These are phyloP conservation scores for Trichonephila clavata DNA, from an alignment of 1,140 invertebrate genomes.

Conservation along the genomic window DNA sequence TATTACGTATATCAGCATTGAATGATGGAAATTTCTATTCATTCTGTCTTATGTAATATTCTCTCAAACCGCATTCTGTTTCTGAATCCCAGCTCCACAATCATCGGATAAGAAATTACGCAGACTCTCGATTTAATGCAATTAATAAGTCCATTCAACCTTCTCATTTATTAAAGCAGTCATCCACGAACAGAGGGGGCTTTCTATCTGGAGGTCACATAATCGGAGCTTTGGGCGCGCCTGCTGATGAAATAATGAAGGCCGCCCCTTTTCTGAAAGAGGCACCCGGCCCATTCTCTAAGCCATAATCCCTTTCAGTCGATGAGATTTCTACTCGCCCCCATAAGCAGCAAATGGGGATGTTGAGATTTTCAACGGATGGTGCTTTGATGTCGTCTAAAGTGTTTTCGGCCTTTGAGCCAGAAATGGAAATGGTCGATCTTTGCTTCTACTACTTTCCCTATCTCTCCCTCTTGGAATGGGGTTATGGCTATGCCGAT, in stretches of 20 bases:
- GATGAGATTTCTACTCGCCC: neutral
- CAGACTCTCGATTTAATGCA: constrained; percentile 35
- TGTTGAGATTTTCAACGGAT: neutral
- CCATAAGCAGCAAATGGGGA: neutral
- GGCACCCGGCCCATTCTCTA: neutral
- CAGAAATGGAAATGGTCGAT: constrained; percentile 22
- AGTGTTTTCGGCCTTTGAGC: constrained; percentile 7
- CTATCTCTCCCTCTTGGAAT: neutral
- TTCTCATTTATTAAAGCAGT: constrained; percentile 27
- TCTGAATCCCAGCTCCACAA: too few relatives aligned
- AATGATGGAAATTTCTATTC: too few relatives aligned
- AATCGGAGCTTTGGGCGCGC: neutral
- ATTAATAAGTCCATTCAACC: constrained; percentile 40
- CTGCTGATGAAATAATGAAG: neutral
- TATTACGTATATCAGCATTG: too few relatives aligned
- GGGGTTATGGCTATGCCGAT: constrained; percentile 13
- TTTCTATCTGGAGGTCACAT: constrained; percentile 25
- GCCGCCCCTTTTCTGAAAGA: neutral
- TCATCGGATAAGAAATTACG: neutral
- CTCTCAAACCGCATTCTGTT: too few relatives aligned
- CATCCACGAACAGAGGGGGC: neutral
- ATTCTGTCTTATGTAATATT: too few relatives aligned
- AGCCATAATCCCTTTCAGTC: constrained; percentile 12
- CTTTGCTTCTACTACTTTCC: neutral
- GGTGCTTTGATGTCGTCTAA: constrained; percentile 13